phyloP scores from a whole-genome alignment of 2,113 vertebrate species.

The Platysteira castanea region DNA sequence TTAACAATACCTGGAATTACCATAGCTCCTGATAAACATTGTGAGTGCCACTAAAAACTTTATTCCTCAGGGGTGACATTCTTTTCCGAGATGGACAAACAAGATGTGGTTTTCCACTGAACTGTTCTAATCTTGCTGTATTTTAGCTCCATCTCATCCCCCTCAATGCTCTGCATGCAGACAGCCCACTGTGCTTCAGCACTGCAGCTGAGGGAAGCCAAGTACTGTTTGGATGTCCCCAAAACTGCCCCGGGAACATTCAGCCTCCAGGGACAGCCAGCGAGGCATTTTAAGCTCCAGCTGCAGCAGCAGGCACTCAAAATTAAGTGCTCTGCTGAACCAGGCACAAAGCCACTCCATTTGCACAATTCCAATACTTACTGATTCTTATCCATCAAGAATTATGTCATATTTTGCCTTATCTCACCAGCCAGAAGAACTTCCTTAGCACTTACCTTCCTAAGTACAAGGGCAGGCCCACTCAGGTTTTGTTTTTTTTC shows the following conservation, averaged over 20 bases:
- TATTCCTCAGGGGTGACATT: background rate
- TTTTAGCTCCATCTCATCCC: background rate
- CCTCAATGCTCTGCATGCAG: background rate
- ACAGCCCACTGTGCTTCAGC: background rate
- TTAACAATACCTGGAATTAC: background rate
- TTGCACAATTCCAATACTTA: background rate
- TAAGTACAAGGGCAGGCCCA: background rate
- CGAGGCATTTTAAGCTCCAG: background rate
- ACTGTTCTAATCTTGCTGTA: background rate
- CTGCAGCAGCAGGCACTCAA: background rate
- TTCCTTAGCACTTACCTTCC: background rate
- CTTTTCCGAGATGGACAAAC: background rate
- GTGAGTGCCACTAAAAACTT: background rate
- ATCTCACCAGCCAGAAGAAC: constrained; percentile 18
- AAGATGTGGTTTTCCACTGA: background rate
- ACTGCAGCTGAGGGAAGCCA: background rate
- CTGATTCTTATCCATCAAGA: background rate
- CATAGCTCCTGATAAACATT: background rate
- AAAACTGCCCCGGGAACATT: background rate
- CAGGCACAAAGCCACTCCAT: constrained; percentile 3
- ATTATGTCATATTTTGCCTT: constrained; percentile 11
- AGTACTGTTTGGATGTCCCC: background rate
- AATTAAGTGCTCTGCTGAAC: background rate
- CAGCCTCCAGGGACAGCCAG: background rate
- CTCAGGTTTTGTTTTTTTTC: background rate